Conservation (phyloP, 2,113 vertebrate species). For the Lanius ludovicianus region DNA sequence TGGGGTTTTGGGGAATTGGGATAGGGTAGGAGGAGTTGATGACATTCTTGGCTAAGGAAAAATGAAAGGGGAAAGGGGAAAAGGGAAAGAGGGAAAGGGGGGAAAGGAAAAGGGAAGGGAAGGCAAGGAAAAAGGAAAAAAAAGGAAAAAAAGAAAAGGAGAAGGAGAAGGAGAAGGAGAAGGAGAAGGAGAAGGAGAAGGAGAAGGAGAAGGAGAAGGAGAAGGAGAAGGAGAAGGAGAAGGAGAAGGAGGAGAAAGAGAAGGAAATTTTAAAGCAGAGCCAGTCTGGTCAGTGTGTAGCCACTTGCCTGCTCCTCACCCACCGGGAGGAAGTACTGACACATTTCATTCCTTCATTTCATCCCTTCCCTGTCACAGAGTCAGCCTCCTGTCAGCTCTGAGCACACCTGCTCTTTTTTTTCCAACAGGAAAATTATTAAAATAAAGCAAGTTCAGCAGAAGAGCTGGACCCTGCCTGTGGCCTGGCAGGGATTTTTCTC, state of each 20-base stretch:
- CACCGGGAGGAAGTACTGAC: background rate
- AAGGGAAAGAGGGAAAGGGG: too few species aligned
- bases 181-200: rapidly evolving
- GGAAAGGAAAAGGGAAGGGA: too few species aligned
- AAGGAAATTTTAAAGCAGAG: background rate
- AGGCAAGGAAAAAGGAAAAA: too few species aligned
- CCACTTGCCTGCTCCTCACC: background rate
- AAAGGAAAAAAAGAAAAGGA: rapidly evolving
- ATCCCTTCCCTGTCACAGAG: background rate
- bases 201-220: rapidly evolving
- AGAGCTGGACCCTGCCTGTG: background rate
- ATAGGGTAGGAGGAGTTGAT: background rate
- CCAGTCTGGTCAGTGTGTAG: background rate
- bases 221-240: rapidly evolving
- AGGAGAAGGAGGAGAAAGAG: rapidly evolving
- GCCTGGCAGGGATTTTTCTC: background rate
- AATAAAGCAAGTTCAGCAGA: background rate
- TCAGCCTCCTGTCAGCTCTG: background rate
- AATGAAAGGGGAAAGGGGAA: background rate
- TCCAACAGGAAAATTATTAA: background rate
- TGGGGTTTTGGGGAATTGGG: background rate
- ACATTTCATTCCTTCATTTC: background rate
- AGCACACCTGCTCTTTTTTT: background rate
- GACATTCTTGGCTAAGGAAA: background rate
- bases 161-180: rapidly evolving